Base-by-base conservation (phyloP, 1,140 invertebrate genomes). In the Nebria ingens region DNA sequence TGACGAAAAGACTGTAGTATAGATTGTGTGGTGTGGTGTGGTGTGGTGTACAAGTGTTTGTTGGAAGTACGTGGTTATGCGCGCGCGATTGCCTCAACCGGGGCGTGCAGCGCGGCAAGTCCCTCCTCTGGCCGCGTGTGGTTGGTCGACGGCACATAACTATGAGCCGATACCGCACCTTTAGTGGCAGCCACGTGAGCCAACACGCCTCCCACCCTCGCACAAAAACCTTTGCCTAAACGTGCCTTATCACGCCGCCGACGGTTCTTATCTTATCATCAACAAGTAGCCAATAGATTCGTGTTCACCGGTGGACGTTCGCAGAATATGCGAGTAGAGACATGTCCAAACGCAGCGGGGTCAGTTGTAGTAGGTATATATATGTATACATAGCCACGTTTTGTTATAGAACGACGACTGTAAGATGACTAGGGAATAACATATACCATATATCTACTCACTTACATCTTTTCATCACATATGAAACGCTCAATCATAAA, bases 201-300 rank as follows among this genome's bases (percentile, higher is more conserved):
- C 52, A 25, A 53, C 58, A 58, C 57, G 58, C n/a, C n/a, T n/a
- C n/a, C n/a, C n/a, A n/a, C n/a, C n/a, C n/a, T n/a, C n/a, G n/a
- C n/a, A n/a, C n/a, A n/a, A 56, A 54, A 61, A 64, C 57, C 64
- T 67, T 67, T 60, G 63, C 23, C 56, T 61, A 58, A 57, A 59
- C 56, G 56, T 20, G 55, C 49, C 49, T 45, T 51, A 54, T 53
- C 34, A 42, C 54, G 57, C 50, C 52, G 59, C 56, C 42, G 21
- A 17, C 40, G 13, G 25, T 9, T 21, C 51, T 22, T 56, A 52
- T 54, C 52, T 51, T 56, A 53, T 57, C 64, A 67, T 67, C 68
- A 70, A 70, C 68, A 69, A 70, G 68, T 69, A 69, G 68, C 66
- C 67, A 68, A 70, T 70, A 70, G 64, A 68, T 63, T 56, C 59